A percentile compares a stretch with the other conserved stretches of the same genome.
phyloP scores from a whole-genome alignment of 2,888 invertebrate species.

The Junonia oenone region DNA sequence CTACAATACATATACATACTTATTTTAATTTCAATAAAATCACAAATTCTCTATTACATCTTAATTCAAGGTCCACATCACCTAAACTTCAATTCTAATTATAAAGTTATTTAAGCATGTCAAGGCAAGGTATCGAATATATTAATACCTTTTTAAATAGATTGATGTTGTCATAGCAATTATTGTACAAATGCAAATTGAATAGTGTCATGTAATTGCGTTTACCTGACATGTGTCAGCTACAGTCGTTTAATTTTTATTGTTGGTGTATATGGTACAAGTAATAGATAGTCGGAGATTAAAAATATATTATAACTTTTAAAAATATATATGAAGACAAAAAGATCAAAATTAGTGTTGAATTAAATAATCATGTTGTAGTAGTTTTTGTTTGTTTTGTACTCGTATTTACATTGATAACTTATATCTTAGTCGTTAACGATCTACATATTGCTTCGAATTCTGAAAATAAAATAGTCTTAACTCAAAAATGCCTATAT shows the following conservation, averaged over 20 bases:
- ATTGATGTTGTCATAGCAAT: slow-evolving; percentile 19
- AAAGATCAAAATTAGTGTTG: too few relatives aligned
- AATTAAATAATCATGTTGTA: too few relatives aligned
- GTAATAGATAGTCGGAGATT: slow-evolving; percentile 22
- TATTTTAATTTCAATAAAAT: too few relatives aligned
- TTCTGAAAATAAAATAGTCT: too few relatives aligned
- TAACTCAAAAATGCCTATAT: too few relatives aligned
- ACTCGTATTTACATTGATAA: too few relatives aligned
- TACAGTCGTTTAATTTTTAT: slow-evolving; percentile 44
- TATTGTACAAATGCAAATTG: slow-evolving; percentile 19
- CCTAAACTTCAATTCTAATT: not conserved
- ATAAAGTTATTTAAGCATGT: not conserved
- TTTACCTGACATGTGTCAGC: slow-evolving; percentile 41
- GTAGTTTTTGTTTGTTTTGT: too few relatives aligned
- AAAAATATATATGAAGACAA: not conserved
- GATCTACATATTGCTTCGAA: too few relatives aligned
- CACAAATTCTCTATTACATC: not conserved
- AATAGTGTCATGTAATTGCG: slow-evolving; percentile 37
- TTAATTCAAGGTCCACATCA: not conserved
- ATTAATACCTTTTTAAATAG: slow-evolving; percentile 3
- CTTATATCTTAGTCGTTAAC: too few relatives aligned
- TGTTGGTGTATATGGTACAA: slow-evolving; percentile 30
- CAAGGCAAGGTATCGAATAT: slow-evolving; percentile 1
- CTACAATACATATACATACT: too few relatives aligned
- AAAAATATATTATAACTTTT: slow-evolving; percentile 4